phyloP scores from a whole-genome alignment of 2,797 vertebrate species.

The Smutsia temminckii region DNA sequence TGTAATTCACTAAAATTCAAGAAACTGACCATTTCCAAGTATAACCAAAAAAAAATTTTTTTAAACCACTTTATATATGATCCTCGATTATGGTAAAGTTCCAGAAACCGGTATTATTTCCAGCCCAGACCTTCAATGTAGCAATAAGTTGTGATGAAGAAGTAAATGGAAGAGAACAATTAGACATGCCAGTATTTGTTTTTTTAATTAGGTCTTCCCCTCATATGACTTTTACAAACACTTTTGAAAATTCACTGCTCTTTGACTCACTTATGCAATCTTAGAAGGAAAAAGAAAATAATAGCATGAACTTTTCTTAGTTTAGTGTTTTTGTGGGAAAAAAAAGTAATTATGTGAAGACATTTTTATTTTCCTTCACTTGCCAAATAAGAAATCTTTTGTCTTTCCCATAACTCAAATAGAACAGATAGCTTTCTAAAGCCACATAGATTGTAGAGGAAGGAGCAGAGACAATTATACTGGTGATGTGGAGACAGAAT shows the following conservation, averaged over 20 bases:
- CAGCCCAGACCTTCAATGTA: neutral
- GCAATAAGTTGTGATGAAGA: neutral
- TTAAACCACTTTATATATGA: neutral
- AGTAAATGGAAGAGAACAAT: neutral
- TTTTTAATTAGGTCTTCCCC: neutral
- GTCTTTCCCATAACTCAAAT: neutral
- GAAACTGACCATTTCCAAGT: neutral
- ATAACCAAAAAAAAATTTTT: neutral
- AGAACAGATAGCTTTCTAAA: neutral
- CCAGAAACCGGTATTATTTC: neutral
- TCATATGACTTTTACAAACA: neutral
- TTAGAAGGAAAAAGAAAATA: constrained; percentile 3
- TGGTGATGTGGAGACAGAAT: neutral
- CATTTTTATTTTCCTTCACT: neutral
- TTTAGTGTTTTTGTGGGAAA: constrained; percentile 1
- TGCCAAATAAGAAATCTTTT: neutral
- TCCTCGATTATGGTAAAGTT: neutral
- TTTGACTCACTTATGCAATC: neutral
- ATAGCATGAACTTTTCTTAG: neutral
- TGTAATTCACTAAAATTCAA: neutral
- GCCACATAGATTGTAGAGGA: neutral
- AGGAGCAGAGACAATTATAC: neutral
- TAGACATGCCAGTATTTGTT: neutral
- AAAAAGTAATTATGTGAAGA: neutral
- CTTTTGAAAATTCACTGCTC: constrained; percentile 17